Conservation (phyloP, 2,888 invertebrate genomes). For the Cryptocephalus moraei region DNA sequence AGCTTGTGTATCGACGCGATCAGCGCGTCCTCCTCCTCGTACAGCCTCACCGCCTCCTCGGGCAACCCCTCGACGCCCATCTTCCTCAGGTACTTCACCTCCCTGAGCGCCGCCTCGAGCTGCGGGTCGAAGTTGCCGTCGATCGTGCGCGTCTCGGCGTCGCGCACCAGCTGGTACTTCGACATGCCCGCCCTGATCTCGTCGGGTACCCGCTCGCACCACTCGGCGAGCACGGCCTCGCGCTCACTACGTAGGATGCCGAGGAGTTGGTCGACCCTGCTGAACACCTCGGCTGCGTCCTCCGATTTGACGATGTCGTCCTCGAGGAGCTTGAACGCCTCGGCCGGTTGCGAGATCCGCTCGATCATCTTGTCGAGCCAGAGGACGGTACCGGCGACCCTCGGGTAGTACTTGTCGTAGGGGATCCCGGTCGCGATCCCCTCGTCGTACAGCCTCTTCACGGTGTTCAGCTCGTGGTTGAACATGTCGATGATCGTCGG, state of each 20-base stretch:
- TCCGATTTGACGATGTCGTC: conserved; percentile 53
- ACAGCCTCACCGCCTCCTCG: conserved; percentile 54
- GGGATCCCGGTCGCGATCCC: conserved; percentile 42
- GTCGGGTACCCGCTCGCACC: conserved; percentile 56
- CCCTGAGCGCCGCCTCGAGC: conserved; percentile 63
- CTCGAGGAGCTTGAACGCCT: conserved; percentile 53
- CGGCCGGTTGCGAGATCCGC: conserved; percentile 48
- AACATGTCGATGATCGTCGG: conserved; percentile 53
- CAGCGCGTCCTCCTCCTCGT: conserved; percentile 57
- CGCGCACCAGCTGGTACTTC: conserved; percentile 49
- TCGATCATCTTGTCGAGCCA: conserved; percentile 59
- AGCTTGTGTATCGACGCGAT: conserved; percentile 37
- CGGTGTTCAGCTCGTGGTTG: conserved; percentile 52
- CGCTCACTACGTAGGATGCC: conserved; percentile 53
- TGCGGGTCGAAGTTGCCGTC: conserved; percentile 59
- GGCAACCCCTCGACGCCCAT: conserved; percentile 51
- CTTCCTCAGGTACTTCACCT: conserved; percentile 55
- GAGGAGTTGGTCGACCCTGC: conserved; percentile 58
- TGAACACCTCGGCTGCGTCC: conserved; percentile 42
- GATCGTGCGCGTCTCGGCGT: conserved; percentile 37
- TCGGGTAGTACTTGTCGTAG: conserved; percentile 61
- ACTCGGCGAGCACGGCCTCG: conserved; percentile 52
- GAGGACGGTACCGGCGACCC: conserved; percentile 57
- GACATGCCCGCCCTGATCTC: conserved; percentile 53
- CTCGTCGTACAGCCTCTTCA: conserved; percentile 53